phyloP scores from a whole-genome alignment of 2,113 vertebrate genomes.

The Platichthys flesus region DNA sequence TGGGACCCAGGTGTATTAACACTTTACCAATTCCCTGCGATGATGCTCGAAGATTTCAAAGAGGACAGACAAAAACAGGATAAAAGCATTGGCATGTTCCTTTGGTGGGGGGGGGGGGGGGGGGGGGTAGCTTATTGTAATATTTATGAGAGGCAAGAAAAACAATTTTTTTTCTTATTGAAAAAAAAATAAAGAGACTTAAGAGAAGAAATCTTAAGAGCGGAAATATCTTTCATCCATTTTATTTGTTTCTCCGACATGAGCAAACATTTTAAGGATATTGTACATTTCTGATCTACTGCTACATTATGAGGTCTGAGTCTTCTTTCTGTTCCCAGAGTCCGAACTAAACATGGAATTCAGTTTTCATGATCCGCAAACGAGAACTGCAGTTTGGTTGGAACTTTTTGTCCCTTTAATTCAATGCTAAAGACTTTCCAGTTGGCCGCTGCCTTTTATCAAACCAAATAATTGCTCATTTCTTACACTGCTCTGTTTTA shows the following conservation, averaged over 20 bases:
- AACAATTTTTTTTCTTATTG: not conserved
- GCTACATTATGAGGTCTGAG: too few relatives aligned
- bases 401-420: not conserved
- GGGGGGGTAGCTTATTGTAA: not conserved
- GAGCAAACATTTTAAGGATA: not conserved
- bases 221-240: too few relatives aligned
- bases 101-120: not conserved
- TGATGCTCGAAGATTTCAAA: slow-evolving; percentile 52
- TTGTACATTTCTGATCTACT: not conserved
- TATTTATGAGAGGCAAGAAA: slow-evolving; percentile 9
- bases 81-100: slow-evolving; percentile 34
- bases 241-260: not conserved
- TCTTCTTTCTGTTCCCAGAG: too few relatives aligned
- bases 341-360: too few relatives aligned
- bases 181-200: not conserved
- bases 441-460: not conserved
- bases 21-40: slow-evolving; percentile 75
- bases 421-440: too few relatives aligned
- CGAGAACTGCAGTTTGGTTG: too few relatives aligned
- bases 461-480: too few relatives aligned
- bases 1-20: slow-evolving; percentile 79
- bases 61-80: slow-evolving; percentile 36
- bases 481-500: too few relatives aligned
- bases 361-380: too few relatives aligned
- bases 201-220: not conserved